Conservation (phyloP, 2,888 invertebrate species). For the Mesorhabditis sp. region DNA sequence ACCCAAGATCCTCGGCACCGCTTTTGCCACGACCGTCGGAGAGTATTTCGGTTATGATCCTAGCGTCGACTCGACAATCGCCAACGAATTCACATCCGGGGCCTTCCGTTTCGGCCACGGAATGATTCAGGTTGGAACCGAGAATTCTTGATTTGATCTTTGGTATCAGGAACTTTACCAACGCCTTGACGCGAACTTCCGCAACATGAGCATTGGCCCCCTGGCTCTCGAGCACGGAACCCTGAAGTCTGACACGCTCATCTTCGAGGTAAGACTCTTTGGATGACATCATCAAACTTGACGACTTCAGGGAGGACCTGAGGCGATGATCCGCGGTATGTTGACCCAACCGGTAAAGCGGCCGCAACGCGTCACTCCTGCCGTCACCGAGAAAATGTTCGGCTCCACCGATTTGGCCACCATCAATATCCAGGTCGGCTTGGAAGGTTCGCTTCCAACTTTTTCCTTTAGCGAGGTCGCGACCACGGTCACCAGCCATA, state of each 20-base stretch:
- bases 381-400: slow-evolving; percentile 83
- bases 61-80: slow-evolving; percentile 77
- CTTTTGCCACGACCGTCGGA: slow-evolving; percentile 73
- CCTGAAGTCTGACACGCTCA: slow-evolving; percentile 67
- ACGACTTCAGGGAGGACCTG: slow-evolving; percentile 83
- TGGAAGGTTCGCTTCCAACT: not conserved
- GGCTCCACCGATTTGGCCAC: slow-evolving; percentile 76
- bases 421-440: slow-evolving; percentile 76
- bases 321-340: slow-evolving; percentile 72
- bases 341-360: slow-evolving; percentile 41
- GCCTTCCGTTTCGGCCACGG: slow-evolving; percentile 91
- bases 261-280: slow-evolving; percentile 28
- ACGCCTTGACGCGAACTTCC: slow-evolving; percentile 75
- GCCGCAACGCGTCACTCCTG: slow-evolving; percentile 79
- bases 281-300: not conserved
- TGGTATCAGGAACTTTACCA: slow-evolving; percentile 68
- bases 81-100: slow-evolving; percentile 94
- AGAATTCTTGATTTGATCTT: not conserved
- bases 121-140: slow-evolving; percentile 73
- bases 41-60: slow-evolving; percentile 79
- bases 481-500: slow-evolving; percentile 85
- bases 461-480: slow-evolving; percentile 68
- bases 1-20: slow-evolving; percentile 76
- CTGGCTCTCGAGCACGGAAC: slow-evolving; percentile 85
- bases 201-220: slow-evolving; percentile 74